Conservation (phyloP, 2,888 invertebrate species). For the Conistra vaccinii region DNA sequence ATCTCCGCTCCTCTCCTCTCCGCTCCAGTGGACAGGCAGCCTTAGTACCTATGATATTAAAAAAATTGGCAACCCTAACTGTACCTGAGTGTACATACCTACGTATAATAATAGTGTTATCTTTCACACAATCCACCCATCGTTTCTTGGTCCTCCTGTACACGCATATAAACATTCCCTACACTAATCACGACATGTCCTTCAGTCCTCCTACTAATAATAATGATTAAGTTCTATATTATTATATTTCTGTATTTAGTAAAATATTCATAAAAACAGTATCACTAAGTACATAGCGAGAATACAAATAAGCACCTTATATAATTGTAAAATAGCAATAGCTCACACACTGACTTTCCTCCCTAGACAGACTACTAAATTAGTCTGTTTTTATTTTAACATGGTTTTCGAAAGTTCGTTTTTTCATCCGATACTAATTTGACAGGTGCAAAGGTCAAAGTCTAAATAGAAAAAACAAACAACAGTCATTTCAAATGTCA, state of each 20-base stretch:
- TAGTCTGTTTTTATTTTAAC: no score
- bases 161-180: no score
- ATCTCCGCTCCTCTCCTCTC: no score
- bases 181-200: no score
- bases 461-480: no score
- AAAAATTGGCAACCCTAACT: not conserved
- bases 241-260: not conserved
- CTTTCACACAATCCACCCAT: not conserved
- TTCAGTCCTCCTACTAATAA: not conserved
- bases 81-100: not conserved
- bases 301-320: not conserved
- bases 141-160: not conserved
- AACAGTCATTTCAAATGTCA: no score
- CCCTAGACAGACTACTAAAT: no score
- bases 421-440: no score
- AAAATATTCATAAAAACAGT: not conserved
- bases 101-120: not conserved
- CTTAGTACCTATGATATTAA: no score
- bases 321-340: not conserved
- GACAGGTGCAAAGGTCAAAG: no score
- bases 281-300: not conserved
- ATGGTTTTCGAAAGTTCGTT: no score
- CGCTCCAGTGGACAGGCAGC: no score
- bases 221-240: not conserved
- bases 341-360: not conserved